Evolutionary conservation across 2,888 invertebrate species (phyloP).

Genomic region (Dioctria linearis): DNA sequence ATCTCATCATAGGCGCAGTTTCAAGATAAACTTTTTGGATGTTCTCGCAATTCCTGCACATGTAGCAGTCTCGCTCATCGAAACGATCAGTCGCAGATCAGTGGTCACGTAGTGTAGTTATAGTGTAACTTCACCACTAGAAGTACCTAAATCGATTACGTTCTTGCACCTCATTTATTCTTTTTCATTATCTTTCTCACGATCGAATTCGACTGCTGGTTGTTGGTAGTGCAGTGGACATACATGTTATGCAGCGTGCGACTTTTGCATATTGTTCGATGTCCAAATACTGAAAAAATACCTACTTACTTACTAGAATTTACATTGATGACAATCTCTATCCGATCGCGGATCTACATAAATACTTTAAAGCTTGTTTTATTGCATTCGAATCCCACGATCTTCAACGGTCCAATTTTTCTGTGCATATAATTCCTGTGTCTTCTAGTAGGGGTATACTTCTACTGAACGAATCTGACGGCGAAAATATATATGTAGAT

Average conservation of each 20-base stretch:
- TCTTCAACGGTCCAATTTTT: constrained; percentile 16
- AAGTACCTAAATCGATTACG: no score
- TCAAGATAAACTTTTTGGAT: constrained; percentile 16
- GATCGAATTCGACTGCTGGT: background rate
- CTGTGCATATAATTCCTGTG: constrained; percentile 26
- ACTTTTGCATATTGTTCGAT: no score
- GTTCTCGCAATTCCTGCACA: background rate
- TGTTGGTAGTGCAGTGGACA: no score
- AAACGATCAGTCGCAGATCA: constrained; percentile 56
- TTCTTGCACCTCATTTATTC: constrained; percentile 9
- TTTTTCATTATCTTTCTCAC: background rate
- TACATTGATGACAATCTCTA: background rate
- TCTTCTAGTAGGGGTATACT: background rate
- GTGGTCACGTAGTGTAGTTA: constrained; percentile 52
- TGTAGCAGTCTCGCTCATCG: background rate
- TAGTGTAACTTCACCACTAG: background rate
- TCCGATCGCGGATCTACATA: background rate
- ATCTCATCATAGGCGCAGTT: background rate
- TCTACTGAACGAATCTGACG: background rate
- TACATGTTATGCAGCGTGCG: no score
- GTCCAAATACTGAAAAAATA: no score
- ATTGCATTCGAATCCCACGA: background rate
- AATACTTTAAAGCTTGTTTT: background rate
- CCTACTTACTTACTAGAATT: no score
- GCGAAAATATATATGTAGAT: background rate